Evolutionary conservation across 2,888 invertebrate genomes (phyloP), one percentile per base, ranked within the genome.

Genomic region (Noctua comes): DNA sequence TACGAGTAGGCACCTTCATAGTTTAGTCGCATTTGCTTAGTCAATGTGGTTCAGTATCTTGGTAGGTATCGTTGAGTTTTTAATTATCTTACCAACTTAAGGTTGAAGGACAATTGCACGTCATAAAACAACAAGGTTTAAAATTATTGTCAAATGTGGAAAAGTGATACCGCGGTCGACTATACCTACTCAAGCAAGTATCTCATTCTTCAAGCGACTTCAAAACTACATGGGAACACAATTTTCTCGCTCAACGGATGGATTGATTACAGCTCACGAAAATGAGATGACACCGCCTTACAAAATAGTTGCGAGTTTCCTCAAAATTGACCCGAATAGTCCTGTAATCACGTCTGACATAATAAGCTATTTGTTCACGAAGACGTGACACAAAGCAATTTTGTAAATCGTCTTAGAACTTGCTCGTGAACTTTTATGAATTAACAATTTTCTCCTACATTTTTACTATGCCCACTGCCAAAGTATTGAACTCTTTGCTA

Each of bases 321-420:
- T 68, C 70, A 54, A 71, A 82, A 85, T 76, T 24, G 69, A 64
- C 73, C 10, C 1, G 48, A 77, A 82, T 65, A 76, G 86, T 73
- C 76, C 27, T 68, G 73, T 85, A 65, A 79, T 74, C 70, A 73
- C 40, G 54, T 68, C 51, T 73, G 62, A 73, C 46, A 48, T 79
- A 85, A 86, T 79, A 76, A 76, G 82, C 71, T 64, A 75, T 75
- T 68, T 74, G 65, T 81, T 84, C 65, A 77, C 64, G 36, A 36
- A 62, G 65, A 85, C 74, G 78, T 72, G 82, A 71, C n/a, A 68
- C 73, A 64, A 54, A 65, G 68, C 59, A 68, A 72, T 62, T 73
- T 65, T 27, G 71, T 36, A 27, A 36, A 69, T 40, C 62, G n/a
- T 74, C n/a, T 73, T 59, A 7, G 18, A 62, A 31, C 27, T 79